Base-by-base conservation (phyloP, 2,797 vertebrate genomes). In the Neosilurus hyrtlii region DNA sequence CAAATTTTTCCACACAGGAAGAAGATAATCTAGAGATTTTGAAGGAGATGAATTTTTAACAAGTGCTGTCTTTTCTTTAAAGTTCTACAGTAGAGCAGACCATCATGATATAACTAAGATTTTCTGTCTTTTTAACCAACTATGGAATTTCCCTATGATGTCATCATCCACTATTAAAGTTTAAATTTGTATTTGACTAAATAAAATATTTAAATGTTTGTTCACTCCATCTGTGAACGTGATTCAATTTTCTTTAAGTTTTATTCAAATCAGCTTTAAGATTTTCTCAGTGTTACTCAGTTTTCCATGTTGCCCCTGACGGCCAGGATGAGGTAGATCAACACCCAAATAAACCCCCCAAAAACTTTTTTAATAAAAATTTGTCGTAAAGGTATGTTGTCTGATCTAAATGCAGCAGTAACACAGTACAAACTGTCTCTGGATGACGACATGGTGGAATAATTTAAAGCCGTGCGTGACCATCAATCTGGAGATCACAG, bases 161-260 rank as follows among this genome's bases (percentile, higher is more conserved):
- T 22, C 37, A 43, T 30, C 15, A 54, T 73, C 51, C 51, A 73
- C 49, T 26, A 14, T 54, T 12, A 24, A 24, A 43, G 22, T 72
- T 9, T 37, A 66, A 37, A 67, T 18, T 51, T 54, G 24, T 73
- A 73, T 8, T 43, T 43, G 4, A 5, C 51, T 56, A 26, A 73
- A 73, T 73, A 73, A 73, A 73, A 54, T 16, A 15, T 52, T 52
- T 51, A 73, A 73, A 54, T 16, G 24, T 52, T 52, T 51, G 49
- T 24, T 8, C 0, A 56, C 12, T 15, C 20, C 49, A 0, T 70
- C 2, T 70, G 22, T 3, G 66, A 11, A 49, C 4, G 2, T 52
- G 15, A 52, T 24, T 4, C 0, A 3, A n/a, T 73, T 54, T 51
- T 43, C 11, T n/a, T 14, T n/a, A 11, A 70, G 2, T 24, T 24